Evolutionary conservation across 2,888 invertebrate species (phyloP).

Genomic region (Lampropteryx suffumata): DNA sequence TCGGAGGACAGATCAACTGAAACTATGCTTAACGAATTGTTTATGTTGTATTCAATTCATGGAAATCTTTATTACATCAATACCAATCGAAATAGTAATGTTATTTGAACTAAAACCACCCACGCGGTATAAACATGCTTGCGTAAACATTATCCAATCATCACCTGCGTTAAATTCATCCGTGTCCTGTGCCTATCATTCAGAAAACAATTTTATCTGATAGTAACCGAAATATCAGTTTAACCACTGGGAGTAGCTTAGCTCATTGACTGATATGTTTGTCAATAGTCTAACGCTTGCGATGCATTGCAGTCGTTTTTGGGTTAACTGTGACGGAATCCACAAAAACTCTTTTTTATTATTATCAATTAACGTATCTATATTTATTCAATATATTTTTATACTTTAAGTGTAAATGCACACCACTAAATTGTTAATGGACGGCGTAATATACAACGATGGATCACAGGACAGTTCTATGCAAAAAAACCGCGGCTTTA

Average conservation of each 20-base stretch:
- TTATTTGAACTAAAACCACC: too few species aligned
- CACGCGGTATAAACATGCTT: not conserved
- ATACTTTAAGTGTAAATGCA: slow-evolving; percentile 46
- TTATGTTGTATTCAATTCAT: slow-evolving; percentile 10
- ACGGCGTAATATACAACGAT: slow-evolving; percentile 26
- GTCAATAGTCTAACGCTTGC: too few species aligned
- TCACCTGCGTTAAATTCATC: slow-evolving; percentile 17
- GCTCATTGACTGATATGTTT: too few species aligned
- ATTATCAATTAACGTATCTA: too few species aligned
- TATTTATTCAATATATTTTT: too few species aligned
- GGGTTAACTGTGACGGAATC: too few species aligned
- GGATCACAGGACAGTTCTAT: slow-evolving; percentile 4
- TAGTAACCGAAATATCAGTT: slow-evolving; percentile 20
- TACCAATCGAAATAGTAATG: too few species aligned
- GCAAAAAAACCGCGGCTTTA: not conserved
- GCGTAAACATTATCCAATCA: slow-evolving; percentile 2
- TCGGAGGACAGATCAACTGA: slow-evolving; percentile 14
- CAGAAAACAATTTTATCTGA: slow-evolving; percentile 16
- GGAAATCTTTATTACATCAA: not conserved
- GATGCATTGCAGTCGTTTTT: too few species aligned
- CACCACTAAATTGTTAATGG: slow-evolving; percentile 44
- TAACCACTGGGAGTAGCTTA: too few species aligned
- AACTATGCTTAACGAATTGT: slow-evolving; percentile 25
- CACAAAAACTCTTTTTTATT: too few species aligned
- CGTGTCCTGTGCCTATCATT: slow-evolving; percentile 14